phyloP scores from a whole-genome alignment of 1,140 invertebrate genomes.

The Apis laboriosa region DNA sequence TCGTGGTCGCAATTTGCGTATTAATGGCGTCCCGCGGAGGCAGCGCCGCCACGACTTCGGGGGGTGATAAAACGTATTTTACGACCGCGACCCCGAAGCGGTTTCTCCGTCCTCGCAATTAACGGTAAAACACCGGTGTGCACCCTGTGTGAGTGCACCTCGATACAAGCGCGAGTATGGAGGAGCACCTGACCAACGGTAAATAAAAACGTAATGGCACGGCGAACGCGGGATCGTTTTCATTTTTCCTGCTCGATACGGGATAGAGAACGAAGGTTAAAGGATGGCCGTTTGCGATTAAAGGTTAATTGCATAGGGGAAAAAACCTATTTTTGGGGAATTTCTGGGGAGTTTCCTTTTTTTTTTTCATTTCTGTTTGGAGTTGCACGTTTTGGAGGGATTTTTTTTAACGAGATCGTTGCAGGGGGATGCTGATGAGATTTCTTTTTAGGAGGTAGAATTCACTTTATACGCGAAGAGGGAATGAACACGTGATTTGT shows the following conservation, averaged over 20 bases:
- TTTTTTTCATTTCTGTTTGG: too few relatives aligned
- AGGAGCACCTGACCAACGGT: background rate
- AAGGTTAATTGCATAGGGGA: background rate
- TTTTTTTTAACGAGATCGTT: too few relatives aligned
- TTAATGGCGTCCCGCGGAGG: conserved; percentile 58
- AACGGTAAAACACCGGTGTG: conserved; percentile 62
- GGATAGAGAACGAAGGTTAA: background rate
- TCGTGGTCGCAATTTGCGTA: conserved; percentile 61
- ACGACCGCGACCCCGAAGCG: conserved; percentile 42
- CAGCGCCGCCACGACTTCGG: conserved; percentile 56
- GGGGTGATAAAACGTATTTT: conserved; percentile 73
- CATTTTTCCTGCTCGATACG: conserved; percentile 23
- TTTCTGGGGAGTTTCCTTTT: too few relatives aligned
- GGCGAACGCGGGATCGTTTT: conserved; percentile 40
- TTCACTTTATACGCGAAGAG: too few relatives aligned
- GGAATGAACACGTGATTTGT: too few relatives aligned
- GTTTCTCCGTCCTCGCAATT: conserved; percentile 63
- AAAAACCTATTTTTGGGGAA: background rate
- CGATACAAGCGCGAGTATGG: conserved; percentile 1
- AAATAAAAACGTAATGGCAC: conserved; percentile 60
- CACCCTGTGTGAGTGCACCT: background rate
- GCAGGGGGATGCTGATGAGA: too few relatives aligned
- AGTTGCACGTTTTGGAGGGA: too few relatives aligned
- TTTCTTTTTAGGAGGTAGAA: too few relatives aligned
- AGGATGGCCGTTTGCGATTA: background rate